These are phyloP conservation scores for Dascyllus trimaculatus DNA, from an alignment of 2,113 vertebrate genomes.

Conservation along the genomic window DNA sequence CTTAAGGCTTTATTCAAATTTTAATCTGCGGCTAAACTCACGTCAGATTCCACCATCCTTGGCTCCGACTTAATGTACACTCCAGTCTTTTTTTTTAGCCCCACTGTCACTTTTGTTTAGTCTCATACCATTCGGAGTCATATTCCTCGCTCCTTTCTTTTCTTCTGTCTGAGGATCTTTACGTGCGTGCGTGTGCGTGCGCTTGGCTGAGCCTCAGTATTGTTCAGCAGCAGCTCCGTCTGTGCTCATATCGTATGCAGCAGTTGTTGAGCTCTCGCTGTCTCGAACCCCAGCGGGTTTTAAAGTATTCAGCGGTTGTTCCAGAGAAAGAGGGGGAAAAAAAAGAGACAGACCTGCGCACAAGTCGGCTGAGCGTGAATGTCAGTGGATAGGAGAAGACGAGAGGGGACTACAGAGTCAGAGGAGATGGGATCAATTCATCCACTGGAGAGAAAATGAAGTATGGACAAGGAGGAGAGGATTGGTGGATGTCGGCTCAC, in stretches of 20 bases:
- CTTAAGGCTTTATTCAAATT: background rate
- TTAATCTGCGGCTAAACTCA: background rate
- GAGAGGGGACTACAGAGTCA: slow-evolving; percentile 53
- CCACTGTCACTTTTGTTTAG: slow-evolving; percentile 48
- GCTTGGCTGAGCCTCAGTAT: slow-evolving; percentile 30
- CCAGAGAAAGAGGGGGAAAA: slow-evolving; percentile 61
- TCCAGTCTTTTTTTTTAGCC: background rate
- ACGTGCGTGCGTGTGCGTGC: slow-evolving; percentile 21
- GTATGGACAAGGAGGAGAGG: slow-evolving; percentile 4
- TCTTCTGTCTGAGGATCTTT: slow-evolving; percentile 33
- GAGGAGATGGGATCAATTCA: slow-evolving; percentile 49
- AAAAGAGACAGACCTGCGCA: slow-evolving; percentile 4
- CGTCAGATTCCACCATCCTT: slow-evolving; percentile 5
- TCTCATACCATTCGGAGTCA: slow-evolving; percentile 37
- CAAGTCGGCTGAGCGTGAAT: slow-evolving; percentile 54
- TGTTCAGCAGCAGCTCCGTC: slow-evolving; percentile 44
- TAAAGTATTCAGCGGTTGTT: slow-evolving; percentile 66
- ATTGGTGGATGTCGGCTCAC: slow-evolving; percentile 34
- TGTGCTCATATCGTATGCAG: slow-evolving; percentile 60
- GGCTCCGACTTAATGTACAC: background rate
- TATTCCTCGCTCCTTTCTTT: slow-evolving; percentile 27
- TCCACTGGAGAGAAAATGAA: slow-evolving; percentile 49
- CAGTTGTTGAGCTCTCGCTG: slow-evolving; percentile 50
- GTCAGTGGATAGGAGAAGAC: slow-evolving; percentile 44
- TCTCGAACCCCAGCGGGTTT: slow-evolving; percentile 56